Base-by-base conservation (phyloP, 2,888 invertebrate genomes). In the Nycteola revayana region DNA sequence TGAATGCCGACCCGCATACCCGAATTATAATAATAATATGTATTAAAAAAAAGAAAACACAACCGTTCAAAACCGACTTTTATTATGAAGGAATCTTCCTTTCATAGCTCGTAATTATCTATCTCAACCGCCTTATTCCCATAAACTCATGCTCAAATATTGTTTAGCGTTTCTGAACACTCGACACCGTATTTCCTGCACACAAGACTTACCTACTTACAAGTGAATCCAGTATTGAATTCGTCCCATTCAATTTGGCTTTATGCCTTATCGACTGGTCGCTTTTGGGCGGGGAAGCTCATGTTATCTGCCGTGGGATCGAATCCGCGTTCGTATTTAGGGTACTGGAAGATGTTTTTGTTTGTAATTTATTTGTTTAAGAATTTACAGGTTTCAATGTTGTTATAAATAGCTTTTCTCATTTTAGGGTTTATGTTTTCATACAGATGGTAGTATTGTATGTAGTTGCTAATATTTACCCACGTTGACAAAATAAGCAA, bases 161-260 rank as follows among this genome's bases (percentile, higher is more conserved):
- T 55, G 46, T 50, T 35, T 30, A 25, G 40, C 8, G 27, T 61
- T 66, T 63, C 57, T 4, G 28, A 60, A 64, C 73, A 89, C 78
- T 80, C 76, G 87, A 89, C 83, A 88, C 85, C 86, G 75, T 75
- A 72, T 65, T 86, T 89, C 89, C 89, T 86, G 88, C 69, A 71
- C 2, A 21, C n/a, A 14, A 7, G 21, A 21, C 21, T 21, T 14
- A 5, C 14, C 5, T 14, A 14, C 14, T 54, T 66, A 70, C 84
- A 83, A 85, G 83, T 83, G 83, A 75, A 71, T 66, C 69, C 75
- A 76, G 63, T 57, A 67, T 75, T 71, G 68, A 75, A 44, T 51
- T 40, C 52, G 61, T 60, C 62, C 71, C 70, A 66, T 62, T 70
- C 62, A 66, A 66, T 81, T 70, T 73, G 80, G 81, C 79, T 85